Percentiles rank a stretch among this genome's conserved stretches.
These are phyloP conservation scores for Ichneumon xanthorius DNA, from an alignment of 2,888 invertebrate species.

Conservation along the genomic window DNA sequence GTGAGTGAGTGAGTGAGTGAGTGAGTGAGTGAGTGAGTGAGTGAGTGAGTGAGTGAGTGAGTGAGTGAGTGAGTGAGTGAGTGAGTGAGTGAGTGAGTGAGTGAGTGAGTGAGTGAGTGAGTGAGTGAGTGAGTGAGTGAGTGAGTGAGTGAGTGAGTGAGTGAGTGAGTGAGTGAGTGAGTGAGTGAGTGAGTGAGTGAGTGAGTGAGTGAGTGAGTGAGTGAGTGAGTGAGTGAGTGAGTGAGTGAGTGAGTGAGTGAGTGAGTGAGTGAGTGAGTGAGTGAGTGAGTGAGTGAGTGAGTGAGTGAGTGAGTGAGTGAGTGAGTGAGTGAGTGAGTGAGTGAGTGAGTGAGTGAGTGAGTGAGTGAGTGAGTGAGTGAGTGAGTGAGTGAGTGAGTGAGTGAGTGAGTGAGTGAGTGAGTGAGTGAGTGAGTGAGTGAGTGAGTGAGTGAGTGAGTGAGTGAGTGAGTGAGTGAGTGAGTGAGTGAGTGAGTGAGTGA, in stretches of 20 bases:
- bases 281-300: not conserved
- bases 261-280: constrained; percentile 25
- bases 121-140: constrained; percentile 14
- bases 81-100: constrained; percentile 3
- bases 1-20: constrained; percentile 12
- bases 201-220: not conserved
- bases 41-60: not conserved
- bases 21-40: not conserved
- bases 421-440: not conserved
- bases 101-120: not conserved
- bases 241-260: not conserved
- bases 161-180: not conserved
- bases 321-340: not conserved
- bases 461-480: not conserved
- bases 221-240: constrained; percentile 1
- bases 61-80: not conserved
- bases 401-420: not conserved
- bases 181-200: not conserved
- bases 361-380: constrained; percentile 1
- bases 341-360: not conserved
- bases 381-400: not conserved
- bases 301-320: not conserved
- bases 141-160: constrained; percentile 1
- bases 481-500: not conserved
- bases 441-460: not conserved